These are phyloP conservation scores for Torymus auratus DNA, from an alignment of 2,888 invertebrate species.

Conservation along the genomic window DNA sequence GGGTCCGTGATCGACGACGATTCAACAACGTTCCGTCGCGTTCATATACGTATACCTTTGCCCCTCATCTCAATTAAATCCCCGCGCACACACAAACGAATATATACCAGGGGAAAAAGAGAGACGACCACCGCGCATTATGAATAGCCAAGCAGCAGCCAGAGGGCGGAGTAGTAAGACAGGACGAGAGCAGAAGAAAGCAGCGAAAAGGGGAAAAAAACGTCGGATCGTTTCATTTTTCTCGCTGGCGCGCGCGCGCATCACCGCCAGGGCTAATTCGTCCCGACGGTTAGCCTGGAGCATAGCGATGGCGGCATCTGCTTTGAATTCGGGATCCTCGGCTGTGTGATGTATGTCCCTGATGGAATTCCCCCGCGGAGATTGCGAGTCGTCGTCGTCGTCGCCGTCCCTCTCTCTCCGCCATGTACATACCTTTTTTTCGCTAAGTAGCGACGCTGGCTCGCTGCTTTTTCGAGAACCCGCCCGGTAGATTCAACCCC, in stretches of 20 bases:
- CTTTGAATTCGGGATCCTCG: constrained; percentile 50
- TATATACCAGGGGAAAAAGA: too few relatives aligned
- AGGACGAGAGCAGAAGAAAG: too few relatives aligned
- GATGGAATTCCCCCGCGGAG: constrained; percentile 42
- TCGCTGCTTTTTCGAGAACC: too few relatives aligned
- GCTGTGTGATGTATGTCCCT: constrained; percentile 40
- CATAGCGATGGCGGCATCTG: constrained; percentile 20
- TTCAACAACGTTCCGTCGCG: too few relatives aligned
- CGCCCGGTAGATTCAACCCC: too few relatives aligned
- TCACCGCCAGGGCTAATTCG: constrained; percentile 48
- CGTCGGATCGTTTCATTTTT: constrained; percentile 46
- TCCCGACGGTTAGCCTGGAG: constrained; percentile 15
- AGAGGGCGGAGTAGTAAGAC: not conserved
- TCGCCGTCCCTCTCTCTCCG: not conserved
- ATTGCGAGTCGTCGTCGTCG: not conserved
- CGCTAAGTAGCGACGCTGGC: too few relatives aligned
- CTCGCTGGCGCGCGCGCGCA: constrained; percentile 25
- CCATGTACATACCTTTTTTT: not conserved
- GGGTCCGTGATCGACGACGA: too few relatives aligned
- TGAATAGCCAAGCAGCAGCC: too few relatives aligned
- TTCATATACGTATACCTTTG: too few relatives aligned
- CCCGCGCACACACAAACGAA: too few relatives aligned
- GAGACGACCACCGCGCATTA: too few relatives aligned
- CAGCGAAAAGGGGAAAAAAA: not conserved
- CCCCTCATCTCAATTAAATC: too few relatives aligned